Percentiles rank a stretch among this genome's conserved stretches.
Conservation (phyloP, 2,797 vertebrate species). For the Cetoscarus ocellatus region DNA sequence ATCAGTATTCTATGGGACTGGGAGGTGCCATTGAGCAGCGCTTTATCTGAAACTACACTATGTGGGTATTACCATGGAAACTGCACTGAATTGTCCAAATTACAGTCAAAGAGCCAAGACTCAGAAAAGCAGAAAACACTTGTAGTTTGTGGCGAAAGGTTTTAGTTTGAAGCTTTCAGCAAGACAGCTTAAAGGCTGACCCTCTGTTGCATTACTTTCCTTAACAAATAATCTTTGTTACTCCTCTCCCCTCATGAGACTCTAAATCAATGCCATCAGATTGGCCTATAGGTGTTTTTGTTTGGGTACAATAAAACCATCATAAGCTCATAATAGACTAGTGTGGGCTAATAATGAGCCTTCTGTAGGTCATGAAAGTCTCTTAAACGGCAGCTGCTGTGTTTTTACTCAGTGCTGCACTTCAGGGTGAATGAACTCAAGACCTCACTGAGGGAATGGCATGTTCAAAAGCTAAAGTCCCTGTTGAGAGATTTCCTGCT, state of each 20-base stretch:
- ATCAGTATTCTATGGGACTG: conserved; percentile 44
- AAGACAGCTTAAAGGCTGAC: conserved; percentile 6
- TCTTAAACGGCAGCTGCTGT: conserved; percentile 15
- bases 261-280: background rate
- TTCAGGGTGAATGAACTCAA: conserved; percentile 38
- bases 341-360: conserved; percentile 2
- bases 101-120: conserved; percentile 29
- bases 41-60: conserved; percentile 52
- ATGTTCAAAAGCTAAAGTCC: conserved; percentile 66
- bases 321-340: conserved; percentile 17
- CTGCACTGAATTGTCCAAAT: conserved; percentile 54
- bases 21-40: conserved; percentile 34
- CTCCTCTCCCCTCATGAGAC: background rate
- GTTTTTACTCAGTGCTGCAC: conserved; percentile 21
- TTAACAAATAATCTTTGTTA: background rate
- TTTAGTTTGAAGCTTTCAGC: too few relatives aligned
- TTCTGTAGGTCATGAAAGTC: conserved; percentile 14
- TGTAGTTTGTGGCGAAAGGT: conserved; percentile 20
- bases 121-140: conserved; percentile 25
- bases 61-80: conserved; percentile 71
- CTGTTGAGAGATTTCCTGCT: conserved; percentile 68
- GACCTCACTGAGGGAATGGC: conserved; percentile 43
- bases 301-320: conserved; percentile 10
- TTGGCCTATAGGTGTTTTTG: conserved; percentile 4
- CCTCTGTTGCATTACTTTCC: conserved; percentile 17